Base-by-base conservation (phyloP, 2,113 vertebrate species). In the Labrus mixtus region DNA sequence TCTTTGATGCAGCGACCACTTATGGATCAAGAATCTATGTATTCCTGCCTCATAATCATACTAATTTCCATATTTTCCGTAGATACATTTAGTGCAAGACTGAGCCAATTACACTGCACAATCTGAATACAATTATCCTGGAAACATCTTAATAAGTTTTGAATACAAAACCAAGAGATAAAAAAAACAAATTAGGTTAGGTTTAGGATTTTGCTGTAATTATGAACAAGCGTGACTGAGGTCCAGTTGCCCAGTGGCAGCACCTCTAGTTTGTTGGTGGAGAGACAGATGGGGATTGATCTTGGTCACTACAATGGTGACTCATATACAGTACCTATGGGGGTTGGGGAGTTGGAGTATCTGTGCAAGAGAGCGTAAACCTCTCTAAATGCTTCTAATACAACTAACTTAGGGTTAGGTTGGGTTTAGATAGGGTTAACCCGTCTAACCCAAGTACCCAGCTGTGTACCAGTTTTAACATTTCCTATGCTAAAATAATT, bases 1-100 rank as follows among this genome's bases (percentile, higher is more conserved):
- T 48, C 66, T 83, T 76, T 78, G 75, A 86, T 82, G 60, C 10
- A 68, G 36, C 16, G 36, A 75, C 51, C 56, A 58, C 36, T 46
- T 69, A 74, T 50, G 54, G 66, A 70, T 79, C 41, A 3, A 19
- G n/a, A 64, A 17, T 39, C 51, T 59, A 45, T 46, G 59, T 43
- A 37, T 17, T 39, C 22, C 57, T 77, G 25, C 41, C 73, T 57
- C 23, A 60, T 65, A 53, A 77, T 76, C 39, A 79, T 75, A 33
- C 54, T 56, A 3, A 72, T 56, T 69, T 60, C 16, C 43, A 55
- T 23, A 65, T 50, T 58, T 45, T 65, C 10, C 17, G 8, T 60
- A 57, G 55, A 25, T 46, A 54, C 23, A 51, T 59, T 76, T 68
- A 81, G 37, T 45, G 6, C 2, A 41, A 39, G 36, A 53, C 37